Conservation (phyloP, 2,797 vertebrate genomes). For the Sus cebifrons region DNA sequence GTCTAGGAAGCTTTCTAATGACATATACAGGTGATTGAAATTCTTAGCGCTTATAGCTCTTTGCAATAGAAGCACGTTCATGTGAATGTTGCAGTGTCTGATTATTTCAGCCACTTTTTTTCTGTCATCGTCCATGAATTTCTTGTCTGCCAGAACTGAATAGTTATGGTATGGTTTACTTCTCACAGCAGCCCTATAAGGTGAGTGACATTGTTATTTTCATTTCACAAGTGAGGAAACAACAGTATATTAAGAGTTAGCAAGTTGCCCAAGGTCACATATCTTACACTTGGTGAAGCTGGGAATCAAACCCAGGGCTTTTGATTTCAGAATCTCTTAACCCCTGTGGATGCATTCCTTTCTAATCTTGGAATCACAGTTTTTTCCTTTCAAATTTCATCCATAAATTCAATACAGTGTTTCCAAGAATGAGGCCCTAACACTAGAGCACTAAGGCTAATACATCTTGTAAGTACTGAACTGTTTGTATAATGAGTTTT, state of each 20-base stretch:
- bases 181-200: not conserved
- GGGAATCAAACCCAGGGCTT: not conserved
- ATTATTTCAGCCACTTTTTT: conserved; percentile 44
- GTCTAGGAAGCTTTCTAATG: conserved; percentile 33
- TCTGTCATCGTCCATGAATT: not conserved
- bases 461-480: conserved; percentile 69
- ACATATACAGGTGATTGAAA: not conserved
- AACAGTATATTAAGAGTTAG: not conserved
- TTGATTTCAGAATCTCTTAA: conserved; percentile 54
- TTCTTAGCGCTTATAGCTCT: not conserved
- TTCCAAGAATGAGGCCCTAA: conserved; percentile 64
- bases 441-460: conserved; percentile 33
- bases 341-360: not conserved
- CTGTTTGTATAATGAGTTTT: conserved; percentile 79
- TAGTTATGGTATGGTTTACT: conserved; percentile 5
- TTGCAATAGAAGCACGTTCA: not conserved
- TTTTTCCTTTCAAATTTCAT: conserved; percentile 32
- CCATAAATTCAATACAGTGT: conserved; percentile 61
- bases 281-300: not conserved
- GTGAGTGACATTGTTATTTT: not conserved
- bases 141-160: conserved; percentile 3
- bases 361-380: not conserved
- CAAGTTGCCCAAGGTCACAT: not conserved
- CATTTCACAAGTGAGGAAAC: not conserved
- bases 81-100: not conserved